Base-by-base conservation (phyloP, 2,113 vertebrate species). In the Puffinus mauretanicus region DNA sequence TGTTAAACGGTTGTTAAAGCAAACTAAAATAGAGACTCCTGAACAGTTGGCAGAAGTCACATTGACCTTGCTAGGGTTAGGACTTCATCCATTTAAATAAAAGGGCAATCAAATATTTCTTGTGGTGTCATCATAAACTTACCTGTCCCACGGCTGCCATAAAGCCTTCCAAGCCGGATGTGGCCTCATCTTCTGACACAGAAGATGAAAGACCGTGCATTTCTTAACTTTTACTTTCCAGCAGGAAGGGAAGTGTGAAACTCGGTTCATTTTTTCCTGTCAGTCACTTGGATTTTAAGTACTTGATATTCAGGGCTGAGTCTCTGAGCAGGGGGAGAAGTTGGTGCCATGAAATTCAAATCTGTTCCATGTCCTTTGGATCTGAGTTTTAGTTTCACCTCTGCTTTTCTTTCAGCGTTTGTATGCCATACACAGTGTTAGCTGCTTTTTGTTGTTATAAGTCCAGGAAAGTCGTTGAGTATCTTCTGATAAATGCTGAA, bases 401-500 rank as follows among this genome's bases (percentile, higher is more conserved):
- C 38, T 1, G 1, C 19, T 77, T 94, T 75, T 79, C 32, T 75
- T 80, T 49, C 73, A 49, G n/a, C 8, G 13, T 81, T 76, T 4
- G 1, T 78, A 64, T 95, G 90, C 46, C 7, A 22, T 65, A 47
- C 25, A 36, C 47, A 57, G 14, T 38, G 4, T 40, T 78, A 71
- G 62, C 52, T 90, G 78, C 25, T 67, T 92, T 93, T 79, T 46
- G 29, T 76, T 85, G 22, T 80, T 90, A 20, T 34, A 29, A 10
- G 36, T 89, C 26, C 57, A 52, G 38, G 40, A 75, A 92, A 73
- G 38, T 79, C 4, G 57, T 30, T 71, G 5, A 71, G 7, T 88
- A 70, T 86, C n/a, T 95, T 95, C 61, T 64, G 36, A 76, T 76
- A 93, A 93, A 82, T 69, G 25, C 36, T 87, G 66, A 92, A 89